phyloP scores from a whole-genome alignment of 2,797 vertebrate species.

The Sebastes taczanowskii region DNA sequence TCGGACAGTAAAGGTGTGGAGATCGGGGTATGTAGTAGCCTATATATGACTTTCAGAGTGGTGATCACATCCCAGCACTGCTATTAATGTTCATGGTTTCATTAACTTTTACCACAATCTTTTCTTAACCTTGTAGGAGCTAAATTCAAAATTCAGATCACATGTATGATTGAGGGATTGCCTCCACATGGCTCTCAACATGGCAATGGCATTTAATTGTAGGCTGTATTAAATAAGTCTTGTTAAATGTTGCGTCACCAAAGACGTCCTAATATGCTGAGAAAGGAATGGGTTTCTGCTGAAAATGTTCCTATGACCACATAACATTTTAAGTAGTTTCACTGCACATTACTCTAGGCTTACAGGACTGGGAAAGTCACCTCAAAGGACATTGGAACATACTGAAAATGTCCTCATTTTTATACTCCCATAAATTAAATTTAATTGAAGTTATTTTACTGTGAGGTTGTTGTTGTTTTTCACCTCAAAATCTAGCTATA shows the following conservation, averaged over 20 bases:
- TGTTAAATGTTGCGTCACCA: no score
- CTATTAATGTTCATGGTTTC: background rate
- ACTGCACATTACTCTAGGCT: background rate
- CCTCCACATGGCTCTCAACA: no score
- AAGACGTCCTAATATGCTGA: background rate
- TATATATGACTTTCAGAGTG: background rate
- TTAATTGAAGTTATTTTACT: background rate
- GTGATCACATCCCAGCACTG: background rate
- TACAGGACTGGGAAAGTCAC: background rate
- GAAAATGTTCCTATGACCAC: background rate
- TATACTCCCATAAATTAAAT: background rate
- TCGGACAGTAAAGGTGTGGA: background rate
- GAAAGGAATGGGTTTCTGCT: background rate
- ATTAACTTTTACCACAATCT: background rate
- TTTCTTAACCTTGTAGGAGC: background rate
- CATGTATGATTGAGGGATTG: background rate
- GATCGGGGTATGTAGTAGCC: background rate
- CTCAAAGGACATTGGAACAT: background rate
- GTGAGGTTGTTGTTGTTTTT: background rate
- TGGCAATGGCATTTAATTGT: no score
- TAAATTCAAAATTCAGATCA: background rate
- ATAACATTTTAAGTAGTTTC: background rate
- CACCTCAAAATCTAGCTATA: background rate
- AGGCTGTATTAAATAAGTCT: no score
- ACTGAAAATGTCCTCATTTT: background rate